Percentiles rank a stretch among this genome's conserved stretches.
Evolutionary conservation across 2,113 vertebrate genomes (phyloP).

Genomic region (Phrynosoma blainvillii): DNA sequence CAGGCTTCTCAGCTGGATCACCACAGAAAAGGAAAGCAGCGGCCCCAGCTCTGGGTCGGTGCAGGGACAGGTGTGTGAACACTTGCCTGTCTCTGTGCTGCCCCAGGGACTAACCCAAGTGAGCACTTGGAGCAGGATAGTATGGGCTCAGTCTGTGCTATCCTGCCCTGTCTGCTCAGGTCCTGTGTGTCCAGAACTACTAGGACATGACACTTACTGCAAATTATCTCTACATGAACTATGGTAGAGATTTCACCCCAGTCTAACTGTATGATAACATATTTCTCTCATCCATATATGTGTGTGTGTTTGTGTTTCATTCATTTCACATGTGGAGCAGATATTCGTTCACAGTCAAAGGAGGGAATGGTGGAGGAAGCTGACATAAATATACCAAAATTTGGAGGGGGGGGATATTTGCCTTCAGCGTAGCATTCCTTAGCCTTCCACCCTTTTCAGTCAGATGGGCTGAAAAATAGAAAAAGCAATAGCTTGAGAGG

Average conservation of each 20-base stretch:
- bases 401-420: conserved; percentile 43
- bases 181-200: no score
- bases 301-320: background rate
- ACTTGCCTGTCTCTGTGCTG: no score
- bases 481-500: conserved; percentile 49
- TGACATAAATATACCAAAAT: conserved; percentile 1
- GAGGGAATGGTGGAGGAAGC: background rate
- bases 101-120: no score
- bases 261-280: background rate
- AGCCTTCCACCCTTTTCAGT: conserved; percentile 20
- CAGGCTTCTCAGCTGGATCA: no score
- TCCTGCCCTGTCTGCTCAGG: no score
- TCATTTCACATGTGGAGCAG: background rate
- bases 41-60: no score
- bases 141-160: no score
- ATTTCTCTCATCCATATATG: background rate
- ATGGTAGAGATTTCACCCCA: background rate
- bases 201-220: background rate
- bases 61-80: no score
- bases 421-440: conserved; percentile 46
- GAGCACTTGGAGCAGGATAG: no score
- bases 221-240: background rate
- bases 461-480: conserved; percentile 52
- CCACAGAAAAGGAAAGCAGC: no score
- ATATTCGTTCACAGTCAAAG: conserved; percentile 33